Conservation (phyloP, 1,140 invertebrate genomes). For the Ceratosolen fusciceps region DNA sequence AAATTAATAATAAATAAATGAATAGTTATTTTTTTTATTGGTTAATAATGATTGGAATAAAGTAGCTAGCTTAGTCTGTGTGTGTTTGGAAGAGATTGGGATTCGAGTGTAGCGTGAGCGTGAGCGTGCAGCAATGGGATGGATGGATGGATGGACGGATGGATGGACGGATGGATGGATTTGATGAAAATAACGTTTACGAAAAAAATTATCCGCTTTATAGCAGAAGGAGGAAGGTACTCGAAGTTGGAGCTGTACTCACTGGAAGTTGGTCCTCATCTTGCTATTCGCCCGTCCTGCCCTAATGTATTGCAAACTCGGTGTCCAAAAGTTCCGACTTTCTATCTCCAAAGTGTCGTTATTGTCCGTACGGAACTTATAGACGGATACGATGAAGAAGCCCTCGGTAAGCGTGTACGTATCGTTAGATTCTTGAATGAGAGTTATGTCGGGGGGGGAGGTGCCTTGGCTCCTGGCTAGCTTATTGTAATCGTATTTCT, state of each 20-base stretch:
- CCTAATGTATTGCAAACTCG: conserved; percentile 26
- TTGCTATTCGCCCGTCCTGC: background rate
- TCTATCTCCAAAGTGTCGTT: conserved; percentile 64
- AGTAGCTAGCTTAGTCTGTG: too few relatives aligned
- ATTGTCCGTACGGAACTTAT: conserved; percentile 64
- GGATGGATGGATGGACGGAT: too few relatives aligned
- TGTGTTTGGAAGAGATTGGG: too few relatives aligned
- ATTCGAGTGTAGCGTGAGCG: too few relatives aligned
- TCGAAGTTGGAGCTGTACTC: background rate
- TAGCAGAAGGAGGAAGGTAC: too few relatives aligned
- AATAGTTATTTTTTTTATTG: too few relatives aligned
- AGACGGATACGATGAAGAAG: conserved; percentile 62
- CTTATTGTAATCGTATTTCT: conserved; percentile 49
- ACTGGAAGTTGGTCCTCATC: conserved; percentile 27
- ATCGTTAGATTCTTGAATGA: conserved; percentile 15
- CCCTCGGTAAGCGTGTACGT: background rate
- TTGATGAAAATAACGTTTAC: too few relatives aligned
- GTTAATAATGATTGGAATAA: too few relatives aligned
- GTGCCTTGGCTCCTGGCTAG: conserved; percentile 48
- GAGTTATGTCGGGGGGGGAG: background rate
- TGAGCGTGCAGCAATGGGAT: too few relatives aligned
- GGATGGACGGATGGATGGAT: too few relatives aligned
- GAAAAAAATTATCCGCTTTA: too few relatives aligned
- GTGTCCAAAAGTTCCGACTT: conserved; percentile 64
- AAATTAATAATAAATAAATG: too few relatives aligned